phyloP scores from a whole-genome alignment of 1,140 invertebrate species.

The Sycophaga agraensis region DNA sequence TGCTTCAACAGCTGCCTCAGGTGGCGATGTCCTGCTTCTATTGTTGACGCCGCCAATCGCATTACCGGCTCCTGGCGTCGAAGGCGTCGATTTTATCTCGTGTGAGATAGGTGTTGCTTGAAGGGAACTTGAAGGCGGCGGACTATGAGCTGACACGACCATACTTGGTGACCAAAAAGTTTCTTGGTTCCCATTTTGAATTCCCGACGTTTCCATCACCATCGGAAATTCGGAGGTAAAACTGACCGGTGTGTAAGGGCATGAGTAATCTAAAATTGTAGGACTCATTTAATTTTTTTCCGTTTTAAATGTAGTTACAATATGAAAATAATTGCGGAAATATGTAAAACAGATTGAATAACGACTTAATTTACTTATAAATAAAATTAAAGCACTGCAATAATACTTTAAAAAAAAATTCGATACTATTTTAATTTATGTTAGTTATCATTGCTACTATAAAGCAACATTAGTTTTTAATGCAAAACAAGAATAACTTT shows the following conservation, averaged over 20 bases:
- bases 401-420: no score
- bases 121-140: conserved; percentile 38
- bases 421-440: no score
- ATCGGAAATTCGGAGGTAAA: conserved; percentile 27
- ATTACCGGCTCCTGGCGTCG: conserved; percentile 38
- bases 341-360: no score
- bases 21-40: conserved; percentile 64
- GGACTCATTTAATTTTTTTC: no score
- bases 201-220: not conserved
- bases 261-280: conserved; percentile 44
- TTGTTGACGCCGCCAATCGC: conserved; percentile 13
- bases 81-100: conserved; percentile 49
- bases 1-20: conserved; percentile 82
- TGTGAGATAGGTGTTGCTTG: conserved; percentile 14
- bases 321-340: no score
- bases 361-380: no score
- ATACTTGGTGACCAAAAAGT: conserved; percentile 56
- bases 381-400: not conserved
- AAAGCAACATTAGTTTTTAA: no score
- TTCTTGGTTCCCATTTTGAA: conserved; percentile 44
- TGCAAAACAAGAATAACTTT: no score
- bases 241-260: conserved; percentile 37
- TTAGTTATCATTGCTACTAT: no score
- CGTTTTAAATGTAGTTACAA: no score
- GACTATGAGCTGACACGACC: conserved; percentile 47